A percentile compares a stretch with the other conserved stretches of the same genome.
Conservation (phyloP, 1,140 invertebrate species). For the Panagrolaimus sp. region DNA sequence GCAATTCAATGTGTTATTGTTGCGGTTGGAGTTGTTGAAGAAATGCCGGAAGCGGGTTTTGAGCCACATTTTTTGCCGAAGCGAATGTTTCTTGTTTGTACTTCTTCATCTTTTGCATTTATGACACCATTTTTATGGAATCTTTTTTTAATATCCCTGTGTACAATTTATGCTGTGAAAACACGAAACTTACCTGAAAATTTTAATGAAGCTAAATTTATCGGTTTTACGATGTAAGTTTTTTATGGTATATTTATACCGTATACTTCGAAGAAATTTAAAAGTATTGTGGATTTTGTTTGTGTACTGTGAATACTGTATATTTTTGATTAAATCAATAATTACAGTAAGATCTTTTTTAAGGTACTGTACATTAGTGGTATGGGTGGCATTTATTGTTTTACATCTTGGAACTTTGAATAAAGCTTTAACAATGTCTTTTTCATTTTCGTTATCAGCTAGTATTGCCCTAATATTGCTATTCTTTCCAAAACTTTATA, state of each 20-base stretch:
- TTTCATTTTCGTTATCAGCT: slow-evolving; percentile 66
- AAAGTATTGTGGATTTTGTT: no score
- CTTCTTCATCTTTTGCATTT: slow-evolving; percentile 64
- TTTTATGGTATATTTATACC: background rate
- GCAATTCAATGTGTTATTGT: slow-evolving; percentile 70
- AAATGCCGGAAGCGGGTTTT: slow-evolving; percentile 66
- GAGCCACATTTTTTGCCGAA: slow-evolving; percentile 44
- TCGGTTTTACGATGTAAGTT: slow-evolving; percentile 68
- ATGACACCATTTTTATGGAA: slow-evolving; percentile 74
- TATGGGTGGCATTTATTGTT: slow-evolving; percentile 80
- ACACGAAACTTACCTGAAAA: slow-evolving; percentile 80
- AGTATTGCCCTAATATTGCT: slow-evolving; percentile 72
- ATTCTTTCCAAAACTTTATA: slow-evolving; percentile 75
- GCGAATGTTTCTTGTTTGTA: slow-evolving; percentile 49
- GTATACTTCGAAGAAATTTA: no score
- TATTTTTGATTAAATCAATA: background rate
- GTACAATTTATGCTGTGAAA: slow-evolving; percentile 78
- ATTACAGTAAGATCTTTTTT: no score
- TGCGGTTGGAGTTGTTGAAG: slow-evolving; percentile 68
- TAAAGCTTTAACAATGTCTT: slow-evolving; percentile 66
- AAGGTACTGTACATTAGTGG: slow-evolving; percentile 81
- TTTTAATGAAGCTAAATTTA: slow-evolving; percentile 79
- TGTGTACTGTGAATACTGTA: no score
- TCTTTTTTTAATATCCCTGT: slow-evolving; percentile 72
- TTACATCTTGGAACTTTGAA: slow-evolving; percentile 76